Conservation (phyloP, 2,888 invertebrate species). For the Colletes collaris region DNA sequence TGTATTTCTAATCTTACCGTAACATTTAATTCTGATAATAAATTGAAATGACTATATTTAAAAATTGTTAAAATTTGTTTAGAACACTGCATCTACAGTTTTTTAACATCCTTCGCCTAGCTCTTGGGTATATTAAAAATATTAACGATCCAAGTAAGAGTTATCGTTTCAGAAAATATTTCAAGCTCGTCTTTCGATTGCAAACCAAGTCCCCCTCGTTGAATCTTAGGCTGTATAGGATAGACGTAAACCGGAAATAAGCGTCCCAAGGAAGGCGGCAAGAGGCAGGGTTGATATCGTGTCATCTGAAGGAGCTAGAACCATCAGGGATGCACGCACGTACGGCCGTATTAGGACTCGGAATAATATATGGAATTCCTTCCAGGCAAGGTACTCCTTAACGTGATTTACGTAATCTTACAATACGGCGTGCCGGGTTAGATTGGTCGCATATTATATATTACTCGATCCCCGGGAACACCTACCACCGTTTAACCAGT, state of each 20-base stretch:
- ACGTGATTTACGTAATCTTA: constrained; percentile 82
- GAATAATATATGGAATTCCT: constrained; percentile 80
- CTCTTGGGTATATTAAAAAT: too few relatives aligned
- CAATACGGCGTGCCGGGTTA: constrained; percentile 78
- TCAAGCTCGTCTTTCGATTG: neutral
- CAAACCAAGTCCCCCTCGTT: neutral
- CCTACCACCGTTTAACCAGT: constrained; percentile 27
- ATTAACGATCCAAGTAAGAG: too few relatives aligned
- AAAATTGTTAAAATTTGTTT: too few relatives aligned
- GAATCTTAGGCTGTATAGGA: constrained; percentile 49
- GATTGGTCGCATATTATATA: constrained; percentile 73
- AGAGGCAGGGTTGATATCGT: constrained; percentile 75
- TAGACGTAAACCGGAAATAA: constrained; percentile 78
- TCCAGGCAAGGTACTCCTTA: constrained; percentile 75
- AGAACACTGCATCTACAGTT: too few relatives aligned
- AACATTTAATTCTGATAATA: too few relatives aligned
- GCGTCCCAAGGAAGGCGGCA: constrained; percentile 65
- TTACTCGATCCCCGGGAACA: constrained; percentile 56
- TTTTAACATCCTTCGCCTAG: too few relatives aligned
- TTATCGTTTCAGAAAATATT: neutral
- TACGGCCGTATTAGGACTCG: constrained; percentile 79
- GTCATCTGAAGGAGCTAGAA: constrained; percentile 72
- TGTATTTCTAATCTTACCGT: too few relatives aligned
- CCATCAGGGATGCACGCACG: constrained; percentile 80
- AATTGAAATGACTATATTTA: too few relatives aligned